A percentile compares a stretch with the other conserved stretches of the same genome.
Conservation (phyloP, 2,113 vertebrate species). For the Dunckerocampus dactyliophorus region DNA sequence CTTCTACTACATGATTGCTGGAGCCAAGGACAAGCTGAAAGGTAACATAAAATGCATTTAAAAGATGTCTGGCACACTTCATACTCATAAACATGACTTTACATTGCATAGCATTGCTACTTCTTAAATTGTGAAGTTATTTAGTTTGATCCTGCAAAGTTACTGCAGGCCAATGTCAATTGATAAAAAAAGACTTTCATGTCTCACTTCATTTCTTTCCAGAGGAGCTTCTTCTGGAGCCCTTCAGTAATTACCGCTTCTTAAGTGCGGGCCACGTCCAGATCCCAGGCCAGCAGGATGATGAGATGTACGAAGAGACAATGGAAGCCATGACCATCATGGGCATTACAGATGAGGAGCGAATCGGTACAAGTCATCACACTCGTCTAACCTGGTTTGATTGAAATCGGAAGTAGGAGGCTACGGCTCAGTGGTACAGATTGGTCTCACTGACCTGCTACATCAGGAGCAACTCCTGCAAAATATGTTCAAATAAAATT, state of each 20-base stretch:
- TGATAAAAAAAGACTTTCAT: background rate
- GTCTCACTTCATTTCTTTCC: slow-evolving; percentile 7
- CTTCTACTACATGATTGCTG: slow-evolving; percentile 93
- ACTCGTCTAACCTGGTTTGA: background rate
- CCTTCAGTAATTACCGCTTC: slow-evolving; percentile 87
- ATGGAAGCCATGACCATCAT: slow-evolving; percentile 94
- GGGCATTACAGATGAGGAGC: slow-evolving; percentile 88
- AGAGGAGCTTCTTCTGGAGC: slow-evolving; percentile 89
- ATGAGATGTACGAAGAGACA: slow-evolving; percentile 90
- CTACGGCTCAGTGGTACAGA: background rate
- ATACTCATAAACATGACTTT: background rate
- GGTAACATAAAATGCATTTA: slow-evolving; percentile 44
- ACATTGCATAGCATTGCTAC: background rate
- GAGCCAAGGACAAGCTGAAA: slow-evolving; percentile 69
- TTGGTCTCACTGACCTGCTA: background rate
- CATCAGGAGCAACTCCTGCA: too few species aligned
- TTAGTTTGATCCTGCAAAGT: background rate
- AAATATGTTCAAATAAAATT: too few species aligned
- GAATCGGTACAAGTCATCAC: slow-evolving; percentile 67
- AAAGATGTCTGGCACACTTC: background rate
- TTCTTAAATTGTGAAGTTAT: background rate
- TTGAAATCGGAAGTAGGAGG: background rate
- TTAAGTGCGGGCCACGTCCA: slow-evolving; percentile 83
- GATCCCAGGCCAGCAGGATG: slow-evolving; percentile 84
- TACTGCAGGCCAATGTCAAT: background rate